Evolutionary conservation across 2,888 invertebrate genomes (phyloP).

Genomic region (Leucophenga maculata): DNA sequence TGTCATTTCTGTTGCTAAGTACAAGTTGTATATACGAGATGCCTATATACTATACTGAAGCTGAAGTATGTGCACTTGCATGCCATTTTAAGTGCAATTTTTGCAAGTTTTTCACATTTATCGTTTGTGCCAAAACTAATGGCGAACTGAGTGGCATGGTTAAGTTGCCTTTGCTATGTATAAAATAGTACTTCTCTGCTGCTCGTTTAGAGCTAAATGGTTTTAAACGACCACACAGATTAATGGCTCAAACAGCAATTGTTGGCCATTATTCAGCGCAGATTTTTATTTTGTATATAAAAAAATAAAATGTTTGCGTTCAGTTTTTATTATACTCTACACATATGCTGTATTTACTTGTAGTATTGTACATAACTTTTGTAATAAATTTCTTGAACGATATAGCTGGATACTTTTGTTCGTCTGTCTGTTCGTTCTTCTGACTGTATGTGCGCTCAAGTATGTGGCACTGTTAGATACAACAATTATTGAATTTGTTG

Average conservation of each 20-base stretch:
- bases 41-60: background rate
- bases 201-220: slow-evolving; percentile 14
- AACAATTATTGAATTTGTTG: too few species aligned
- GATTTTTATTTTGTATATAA: background rate
- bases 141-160: background rate
- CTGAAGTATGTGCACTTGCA: background rate
- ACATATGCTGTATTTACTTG: too few species aligned
- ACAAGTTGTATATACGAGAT: too few species aligned
- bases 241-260: slow-evolving; percentile 7
- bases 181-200: background rate
- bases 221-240: slow-evolving; percentile 12
- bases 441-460: too few species aligned
- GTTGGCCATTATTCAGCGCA: background rate
- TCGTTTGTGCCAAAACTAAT: slow-evolving; percentile 1
- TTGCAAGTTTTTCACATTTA: slow-evolving; percentile 6
- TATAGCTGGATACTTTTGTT: too few species aligned
- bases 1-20: background rate
- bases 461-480: too few species aligned
- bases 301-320: background rate
- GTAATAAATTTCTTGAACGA: too few species aligned
- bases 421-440: too few species aligned
- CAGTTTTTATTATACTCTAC: background rate
- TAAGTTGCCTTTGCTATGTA: too few species aligned
- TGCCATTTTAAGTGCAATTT: background rate
- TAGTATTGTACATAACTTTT: too few species aligned